Percentiles rank a stretch among this genome's conserved stretches.
phyloP scores from a whole-genome alignment of 2,888 invertebrate genomes.

The Aromia moschata region DNA sequence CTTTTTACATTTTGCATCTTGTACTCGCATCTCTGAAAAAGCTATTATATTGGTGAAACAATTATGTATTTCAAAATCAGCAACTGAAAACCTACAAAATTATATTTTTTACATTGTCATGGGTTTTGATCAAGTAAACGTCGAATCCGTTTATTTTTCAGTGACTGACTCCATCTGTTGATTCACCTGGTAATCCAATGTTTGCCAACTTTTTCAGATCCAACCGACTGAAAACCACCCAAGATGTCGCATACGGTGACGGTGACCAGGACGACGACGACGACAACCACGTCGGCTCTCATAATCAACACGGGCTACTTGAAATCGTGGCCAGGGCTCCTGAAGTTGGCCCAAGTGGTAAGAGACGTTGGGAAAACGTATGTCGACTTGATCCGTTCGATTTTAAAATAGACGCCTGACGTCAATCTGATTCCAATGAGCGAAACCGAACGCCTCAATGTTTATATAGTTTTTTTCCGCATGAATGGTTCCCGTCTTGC shows the following conservation, averaged over 20 bases:
- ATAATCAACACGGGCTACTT: conserved; percentile 85
- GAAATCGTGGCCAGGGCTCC: conserved; percentile 78
- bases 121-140: too few relatives aligned
- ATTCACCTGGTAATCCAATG: too few relatives aligned
- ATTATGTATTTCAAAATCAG: too few relatives aligned
- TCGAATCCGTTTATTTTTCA: not conserved
- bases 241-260: conserved; percentile 90
- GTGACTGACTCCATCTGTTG: too few relatives aligned
- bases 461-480: not conserved
- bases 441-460: conserved; percentile 8
- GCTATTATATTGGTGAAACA: too few relatives aligned
- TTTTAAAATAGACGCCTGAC: conserved; percentile 23
- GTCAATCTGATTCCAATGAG: conserved; percentile 13
- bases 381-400: not conserved
- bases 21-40: too few relatives aligned
- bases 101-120: too few relatives aligned
- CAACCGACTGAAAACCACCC: conserved; percentile 6
- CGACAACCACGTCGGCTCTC: conserved; percentile 78
- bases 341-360: conserved; percentile 86
- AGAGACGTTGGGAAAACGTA: conserved; percentile 49
- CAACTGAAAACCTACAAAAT: too few relatives aligned
- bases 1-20: too few relatives aligned
- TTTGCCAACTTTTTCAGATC: conserved; percentile 37
- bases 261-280: conserved; percentile 84
- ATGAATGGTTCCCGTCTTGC: not conserved